These are phyloP conservation scores for Trematocara zebra DNA, from an alignment of 2,113 vertebrate genomes.

Conservation along the genomic window DNA sequence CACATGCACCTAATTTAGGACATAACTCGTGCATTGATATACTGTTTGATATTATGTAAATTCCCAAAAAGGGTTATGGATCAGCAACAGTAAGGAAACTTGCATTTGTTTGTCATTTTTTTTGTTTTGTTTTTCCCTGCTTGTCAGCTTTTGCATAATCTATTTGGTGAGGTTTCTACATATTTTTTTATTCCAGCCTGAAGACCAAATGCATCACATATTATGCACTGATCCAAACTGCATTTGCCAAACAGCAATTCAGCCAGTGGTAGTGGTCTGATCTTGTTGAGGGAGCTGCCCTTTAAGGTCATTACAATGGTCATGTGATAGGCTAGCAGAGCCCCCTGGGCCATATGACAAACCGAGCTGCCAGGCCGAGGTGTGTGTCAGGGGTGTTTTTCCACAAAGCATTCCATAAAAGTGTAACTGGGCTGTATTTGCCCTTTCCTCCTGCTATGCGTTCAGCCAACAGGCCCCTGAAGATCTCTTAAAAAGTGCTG, in stretches of 20 bases:
- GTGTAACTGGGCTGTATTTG: constrained; percentile 75
- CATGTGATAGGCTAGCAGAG: constrained; percentile 63
- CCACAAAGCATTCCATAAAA: constrained; percentile 81
- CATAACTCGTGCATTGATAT: constrained; percentile 13
- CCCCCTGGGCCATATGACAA: constrained; percentile 76
- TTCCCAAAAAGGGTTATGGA: not conserved
- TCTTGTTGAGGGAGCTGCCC: constrained; percentile 61
- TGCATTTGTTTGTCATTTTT: not conserved
- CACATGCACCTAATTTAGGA: not conserved
- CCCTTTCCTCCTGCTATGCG: constrained; percentile 71
- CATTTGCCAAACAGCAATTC: constrained; percentile 54
- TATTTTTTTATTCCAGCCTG: not conserved
- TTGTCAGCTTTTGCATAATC: constrained; percentile 29
- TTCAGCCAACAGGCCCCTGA: constrained; percentile 76
- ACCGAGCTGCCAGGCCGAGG: constrained; percentile 70
- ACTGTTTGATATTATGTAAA: not conserved
- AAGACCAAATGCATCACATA: constrained; percentile 35
- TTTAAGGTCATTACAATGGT: constrained; percentile 72
- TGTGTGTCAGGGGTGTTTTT: constrained; percentile 80
- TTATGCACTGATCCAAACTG: constrained; percentile 51
- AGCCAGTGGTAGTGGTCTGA: constrained; percentile 51
- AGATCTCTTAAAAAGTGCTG: constrained; percentile 79
- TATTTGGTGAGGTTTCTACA: constrained; percentile 27
- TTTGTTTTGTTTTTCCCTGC: not conserved
- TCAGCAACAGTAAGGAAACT: not conserved